Evolutionary conservation across 2,888 invertebrate genomes (phyloP).

Genomic region (Osmoderma eremita): DNA sequence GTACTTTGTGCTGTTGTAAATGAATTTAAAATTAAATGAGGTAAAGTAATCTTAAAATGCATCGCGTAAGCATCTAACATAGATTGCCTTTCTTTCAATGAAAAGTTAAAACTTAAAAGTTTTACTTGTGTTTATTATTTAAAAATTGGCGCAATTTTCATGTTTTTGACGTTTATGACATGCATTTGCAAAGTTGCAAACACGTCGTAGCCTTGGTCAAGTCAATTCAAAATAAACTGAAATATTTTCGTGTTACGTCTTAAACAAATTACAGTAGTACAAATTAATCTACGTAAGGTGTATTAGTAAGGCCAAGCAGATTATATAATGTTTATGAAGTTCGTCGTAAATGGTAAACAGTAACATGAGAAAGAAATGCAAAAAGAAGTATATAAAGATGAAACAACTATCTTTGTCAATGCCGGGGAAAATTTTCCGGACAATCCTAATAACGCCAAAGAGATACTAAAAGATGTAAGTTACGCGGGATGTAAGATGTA

Average conservation of each 20-base stretch:
- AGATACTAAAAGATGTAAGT: conserved; percentile 32
- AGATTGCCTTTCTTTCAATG: too few relatives aligned
- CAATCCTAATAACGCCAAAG: conserved; percentile 18
- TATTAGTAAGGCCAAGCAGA: too few relatives aligned
- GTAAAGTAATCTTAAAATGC: too few relatives aligned
- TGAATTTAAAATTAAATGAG: too few relatives aligned
- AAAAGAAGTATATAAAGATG: conserved; percentile 31
- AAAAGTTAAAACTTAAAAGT: too few relatives aligned
- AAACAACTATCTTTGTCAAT: conserved; percentile 1
- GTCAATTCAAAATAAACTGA: too few relatives aligned
- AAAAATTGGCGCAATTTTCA: conserved; percentile 13
- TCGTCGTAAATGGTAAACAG: not conserved
- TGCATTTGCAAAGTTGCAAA: not conserved
- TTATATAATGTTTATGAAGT: not conserved
- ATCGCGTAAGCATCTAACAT: too few relatives aligned
- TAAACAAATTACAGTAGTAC: not conserved
- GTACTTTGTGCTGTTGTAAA: too few relatives aligned
- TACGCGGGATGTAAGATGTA: not conserved
- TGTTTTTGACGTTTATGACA: not conserved
- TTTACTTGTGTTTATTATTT: not conserved
- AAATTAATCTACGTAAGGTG: too few relatives aligned
- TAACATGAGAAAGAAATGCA: conserved; percentile 39
- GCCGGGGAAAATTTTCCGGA: conserved; percentile 11
- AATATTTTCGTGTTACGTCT: not conserved
- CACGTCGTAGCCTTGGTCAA: conserved; percentile 19